A percentile compares a stretch with the other conserved stretches of the same genome.
phyloP scores from a whole-genome alignment of 2,888 invertebrate genomes.

The Thyatira batis region DNA sequence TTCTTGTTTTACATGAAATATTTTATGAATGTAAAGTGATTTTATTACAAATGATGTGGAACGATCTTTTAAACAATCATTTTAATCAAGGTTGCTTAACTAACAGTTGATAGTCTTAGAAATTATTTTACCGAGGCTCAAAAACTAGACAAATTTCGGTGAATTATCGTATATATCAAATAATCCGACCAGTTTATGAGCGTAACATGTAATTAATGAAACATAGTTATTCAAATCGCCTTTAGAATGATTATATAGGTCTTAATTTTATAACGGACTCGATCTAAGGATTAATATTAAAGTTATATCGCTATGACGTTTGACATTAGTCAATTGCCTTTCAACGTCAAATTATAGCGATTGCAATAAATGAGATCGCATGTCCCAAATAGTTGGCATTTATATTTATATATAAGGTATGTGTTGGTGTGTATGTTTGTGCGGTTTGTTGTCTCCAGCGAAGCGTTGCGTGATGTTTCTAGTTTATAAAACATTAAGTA shows the following conservation, averaged over 20 bases:
- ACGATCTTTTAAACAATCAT: not conserved
- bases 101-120: not conserved
- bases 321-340: slow-evolving; percentile 1
- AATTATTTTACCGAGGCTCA: not conserved
- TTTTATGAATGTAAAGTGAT: too few species aligned
- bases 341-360: not conserved
- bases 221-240: slow-evolving; percentile 14
- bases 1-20: too few species aligned
- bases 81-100: not conserved
- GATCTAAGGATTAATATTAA: slow-evolving; percentile 13
- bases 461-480: slow-evolving; percentile 26
- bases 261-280: slow-evolving; percentile 5
- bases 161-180: not conserved
- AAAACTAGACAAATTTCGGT: not conserved
- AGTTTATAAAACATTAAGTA: slow-evolving; percentile 22
- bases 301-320: slow-evolving; percentile 4
- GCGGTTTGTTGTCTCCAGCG: slow-evolving; percentile 23
- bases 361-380: slow-evolving; percentile 8
- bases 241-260: slow-evolving; percentile 14
- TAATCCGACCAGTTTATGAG: not conserved
- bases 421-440: slow-evolving; percentile 34
- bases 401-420: slow-evolving; percentile 38
- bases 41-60: too few species aligned
- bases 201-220: slow-evolving; percentile 18
- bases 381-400: slow-evolving; percentile 51